Evolutionary conservation across 2,888 invertebrate species (phyloP), one percentile per base, ranked within the genome.

Genomic region (Andrena praecox): DNA sequence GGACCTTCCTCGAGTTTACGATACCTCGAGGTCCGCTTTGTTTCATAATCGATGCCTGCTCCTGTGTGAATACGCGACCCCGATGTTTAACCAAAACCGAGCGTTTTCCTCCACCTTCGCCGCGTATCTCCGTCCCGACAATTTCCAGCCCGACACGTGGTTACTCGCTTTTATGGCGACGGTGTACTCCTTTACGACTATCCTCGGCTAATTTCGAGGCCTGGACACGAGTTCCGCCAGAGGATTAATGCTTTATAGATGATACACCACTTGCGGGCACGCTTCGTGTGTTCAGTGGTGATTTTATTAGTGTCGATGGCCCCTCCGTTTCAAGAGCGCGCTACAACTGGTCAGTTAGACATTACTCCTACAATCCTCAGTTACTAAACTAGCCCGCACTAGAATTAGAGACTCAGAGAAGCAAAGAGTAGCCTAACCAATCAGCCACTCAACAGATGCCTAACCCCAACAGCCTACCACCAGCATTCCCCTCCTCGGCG

Each of bases 1-100:
- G 84, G 85, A 89, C 83, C 88, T 87, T 88, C 86, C 84, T 74
- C 77, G 87, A 85, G 84, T 91, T 90, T 91, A 90, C 85, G 89
- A 86, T 80, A 68, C 69, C 77, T 68, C 86, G 71, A 75, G 80
- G 80, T 85, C 82, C 80, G 63, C 12, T 68, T 63, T 67, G 84
- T 84, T 89, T 85, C 84, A 86, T 89, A 90, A 91, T 90, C 88
- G 89, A 89, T 90, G 91, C 82, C 84, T 73, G 72, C 54, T 60
- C 60, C 24, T 63, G 56, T 56, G 56, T 50, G 69, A 71, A 76
- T 59, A 71, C 59, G 31, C 35, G 54, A 59, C 42, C 67, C 24
- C 71, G 27, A 64, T 52, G 12, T 20, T 29, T 10, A 35, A 20
- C 27, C 54, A 42, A 64, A 69, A 68, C 20, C 48, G 75, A 64